Conservation (phyloP, 2,113 vertebrate species). For the Eublepharis macularius region DNA sequence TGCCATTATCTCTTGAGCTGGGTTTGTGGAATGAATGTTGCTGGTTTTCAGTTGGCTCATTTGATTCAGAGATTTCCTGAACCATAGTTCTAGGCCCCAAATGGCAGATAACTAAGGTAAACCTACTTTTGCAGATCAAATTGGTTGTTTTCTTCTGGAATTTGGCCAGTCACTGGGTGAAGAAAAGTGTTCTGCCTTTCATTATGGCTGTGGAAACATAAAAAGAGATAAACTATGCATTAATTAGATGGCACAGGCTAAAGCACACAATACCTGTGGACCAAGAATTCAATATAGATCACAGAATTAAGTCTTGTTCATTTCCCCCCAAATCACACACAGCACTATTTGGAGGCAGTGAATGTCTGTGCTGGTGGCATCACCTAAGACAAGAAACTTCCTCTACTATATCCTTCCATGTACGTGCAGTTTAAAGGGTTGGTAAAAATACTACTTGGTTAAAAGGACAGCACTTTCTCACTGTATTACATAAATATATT, state of each 20-base stretch:
- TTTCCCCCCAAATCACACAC: neutral
- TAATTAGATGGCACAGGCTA: neutral
- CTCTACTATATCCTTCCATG: neutral
- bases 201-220: constrained; percentile 82
- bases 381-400: neutral
- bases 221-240: fast-evolving
- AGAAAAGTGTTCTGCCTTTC: constrained; percentile 86
- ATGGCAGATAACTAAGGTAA: fast-evolving
- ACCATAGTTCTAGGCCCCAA: neutral
- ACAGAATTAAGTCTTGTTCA: neutral
- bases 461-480: neutral
- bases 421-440: neutral
- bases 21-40: neutral
- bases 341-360: neutral
- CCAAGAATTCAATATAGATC: neutral
- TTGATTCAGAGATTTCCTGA: neutral
- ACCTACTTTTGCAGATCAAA: constrained; percentile 80
- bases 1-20: neutral
- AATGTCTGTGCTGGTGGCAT: neutral
- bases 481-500: neutral
- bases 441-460: neutral
- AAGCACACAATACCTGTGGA: neutral
- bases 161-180: constrained; percentile 81
- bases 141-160: constrained; percentile 78
- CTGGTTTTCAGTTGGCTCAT: neutral